Base-by-base conservation (phyloP, 2,888 invertebrate species). In the Meta bourneti region DNA sequence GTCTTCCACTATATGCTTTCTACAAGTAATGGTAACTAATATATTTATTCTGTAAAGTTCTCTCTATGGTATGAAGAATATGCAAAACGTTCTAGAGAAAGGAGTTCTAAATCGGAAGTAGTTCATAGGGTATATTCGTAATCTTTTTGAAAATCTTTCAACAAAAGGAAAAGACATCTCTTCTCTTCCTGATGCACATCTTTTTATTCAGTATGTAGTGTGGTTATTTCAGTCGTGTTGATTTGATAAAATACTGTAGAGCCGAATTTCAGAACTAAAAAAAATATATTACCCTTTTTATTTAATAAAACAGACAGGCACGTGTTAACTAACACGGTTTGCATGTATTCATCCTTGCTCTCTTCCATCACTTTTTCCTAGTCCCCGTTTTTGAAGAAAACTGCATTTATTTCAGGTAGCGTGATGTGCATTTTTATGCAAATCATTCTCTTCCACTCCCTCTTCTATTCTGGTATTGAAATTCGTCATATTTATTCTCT, bases 271-370 rank as follows among this genome's bases (percentile, higher is more conserved):
- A 19, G 51, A 52, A 8, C 78, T 20, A 78, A 19, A 52, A 52
- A 61, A 61, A 61, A 9, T 9, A 9, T 9, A 9, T 61, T 7
- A 6, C 9, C 61, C 11, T 61, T 61, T 61, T 61, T 61, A 61
- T 61, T 16, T 61, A 61, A 61, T 61, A 51, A 78, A 78, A 9
- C 78, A 52, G 19, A 52, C 52, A 16, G 20, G n/a, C 16, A 78
- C 52, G 78, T 78, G 78, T 78, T 78, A 78, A 78, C 51, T 78
- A 78, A 78, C 78, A n/a, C 6, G 49, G 78, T 78, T 78, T 78
- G 48, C 75, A 75, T 48, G 34, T 16, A 13, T 75, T 9, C 75
- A 8, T 13, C 34, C 5, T 13, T 48, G 7, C 7, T 52, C 75
- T 19, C 34, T 16, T 48, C 6, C 9, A 75, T 75, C 49, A 34